These are phyloP conservation scores for Myoxocephalus aenaeus DNA, from an alignment of 2,797 vertebrate genomes.

Conservation along the genomic window DNA sequence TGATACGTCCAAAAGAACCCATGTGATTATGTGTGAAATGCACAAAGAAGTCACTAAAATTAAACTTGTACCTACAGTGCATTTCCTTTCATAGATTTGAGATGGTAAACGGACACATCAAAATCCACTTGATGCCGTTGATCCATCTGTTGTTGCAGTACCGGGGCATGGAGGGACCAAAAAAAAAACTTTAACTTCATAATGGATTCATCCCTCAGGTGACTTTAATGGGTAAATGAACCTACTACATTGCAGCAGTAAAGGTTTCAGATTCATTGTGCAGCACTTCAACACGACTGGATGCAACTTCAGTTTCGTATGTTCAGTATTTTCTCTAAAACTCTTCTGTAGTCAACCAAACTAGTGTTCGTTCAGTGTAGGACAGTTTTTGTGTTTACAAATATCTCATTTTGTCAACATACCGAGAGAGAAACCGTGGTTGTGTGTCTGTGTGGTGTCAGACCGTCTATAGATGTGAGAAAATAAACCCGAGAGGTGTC, in stretches of 20 bases:
- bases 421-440: slow-evolving; percentile 18
- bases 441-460: slow-evolving; percentile 27
- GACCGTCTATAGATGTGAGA: slow-evolving; percentile 40
- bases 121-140: too few relatives aligned
- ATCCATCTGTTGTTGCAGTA: too few relatives aligned
- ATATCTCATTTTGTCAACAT: slow-evolving; percentile 16
- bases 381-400: slow-evolving; percentile 26
- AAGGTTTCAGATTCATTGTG: slow-evolving; percentile 19
- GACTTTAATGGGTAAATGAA: slow-evolving; percentile 9
- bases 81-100: background rate
- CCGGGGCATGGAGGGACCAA: too few relatives aligned
- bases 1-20: too few relatives aligned
- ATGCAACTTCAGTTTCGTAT: slow-evolving; percentile 54
- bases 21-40: background rate
- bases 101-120: too few relatives aligned
- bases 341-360: slow-evolving; percentile 41
- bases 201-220: slow-evolving; percentile 2
- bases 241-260: slow-evolving; percentile 2
- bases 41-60: background rate
- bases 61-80: background rate
- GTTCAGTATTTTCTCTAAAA: slow-evolving; percentile 31
- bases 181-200: too few relatives aligned
- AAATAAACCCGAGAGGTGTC: slow-evolving; percentile 12
- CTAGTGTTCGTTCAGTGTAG: slow-evolving; percentile 55
- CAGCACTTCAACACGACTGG: slow-evolving; percentile 40